These are phyloP conservation scores for silkworm (Bombyx mori) DNA, from an alignment of 1,140 invertebrate species.

Conservation along the genomic window ASM3026992v2 NC_085117.1:10631001-10631500, in stretches of 20 bases:
- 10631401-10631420: conserved; percentile 25
- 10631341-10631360: conserved; percentile 18
- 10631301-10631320: conserved; percentile 28
- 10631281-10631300: conserved; percentile 1
- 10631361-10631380: background rate
- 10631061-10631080: conserved; percentile 20
- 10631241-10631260: background rate
- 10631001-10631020: too few relatives aligned
- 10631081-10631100: conserved; percentile 56
- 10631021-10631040: too few relatives aligned
- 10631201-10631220: too few relatives aligned
- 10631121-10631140: conserved; percentile 50
- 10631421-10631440: conserved; percentile 21
- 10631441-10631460: too few relatives aligned
- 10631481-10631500: too few relatives aligned
- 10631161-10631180: conserved; percentile 23
- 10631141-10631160: conserved; percentile 48
- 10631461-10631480: too few relatives aligned
- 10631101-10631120: conserved; percentile 49
- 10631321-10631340: conserved; percentile 10
- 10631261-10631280: conserved; percentile 1
- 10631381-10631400: background rate
- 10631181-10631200: conserved; percentile 35
- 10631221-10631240: too few relatives aligned
- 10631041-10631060: conserved; percentile 10